phyloP scores from a whole-genome alignment of 92 coral and sea anemone species.

The Porites divaricata region DNA sequence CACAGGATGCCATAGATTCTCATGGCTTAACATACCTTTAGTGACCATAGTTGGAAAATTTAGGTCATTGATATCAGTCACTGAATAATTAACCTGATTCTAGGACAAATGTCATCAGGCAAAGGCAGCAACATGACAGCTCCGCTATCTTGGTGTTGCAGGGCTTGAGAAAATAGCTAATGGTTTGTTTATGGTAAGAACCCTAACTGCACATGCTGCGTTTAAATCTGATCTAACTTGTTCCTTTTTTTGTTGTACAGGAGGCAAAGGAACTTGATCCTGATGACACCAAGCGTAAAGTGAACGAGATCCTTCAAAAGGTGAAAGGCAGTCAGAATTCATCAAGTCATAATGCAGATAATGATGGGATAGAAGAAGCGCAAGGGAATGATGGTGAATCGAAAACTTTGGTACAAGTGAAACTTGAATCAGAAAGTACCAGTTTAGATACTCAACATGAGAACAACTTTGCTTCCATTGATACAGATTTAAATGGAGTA shows the following conservation, averaged over 20 bases:
- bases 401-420: not conserved
- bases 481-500: constrained; percentile 18
- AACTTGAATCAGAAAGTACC: not conserved
- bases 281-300: constrained; percentile 81
- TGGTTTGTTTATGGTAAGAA: too few species aligned
- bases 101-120: too few species aligned
- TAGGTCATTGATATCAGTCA: too few species aligned
- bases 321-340: constrained; percentile 69
- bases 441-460: not conserved
- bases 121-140: too few species aligned
- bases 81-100: too few species aligned
- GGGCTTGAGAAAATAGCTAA: too few species aligned
- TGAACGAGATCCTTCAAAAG: constrained; percentile 90
- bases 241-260: constrained; percentile 19
- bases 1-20: too few species aligned
- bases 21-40: too few species aligned
- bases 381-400: constrained; percentile 20
- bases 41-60: too few species aligned
- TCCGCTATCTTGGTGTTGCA: too few species aligned
- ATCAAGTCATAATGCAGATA: not conserved
- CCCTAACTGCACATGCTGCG: not conserved
- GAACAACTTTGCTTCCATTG: not conserved
- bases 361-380: not conserved
- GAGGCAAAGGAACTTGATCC: constrained; percentile 76
- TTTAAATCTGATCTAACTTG: not conserved